These are phyloP conservation scores for Drosophila merina DNA, from an alignment of 2,888 invertebrate genomes.

Conservation along the genomic window DNA sequence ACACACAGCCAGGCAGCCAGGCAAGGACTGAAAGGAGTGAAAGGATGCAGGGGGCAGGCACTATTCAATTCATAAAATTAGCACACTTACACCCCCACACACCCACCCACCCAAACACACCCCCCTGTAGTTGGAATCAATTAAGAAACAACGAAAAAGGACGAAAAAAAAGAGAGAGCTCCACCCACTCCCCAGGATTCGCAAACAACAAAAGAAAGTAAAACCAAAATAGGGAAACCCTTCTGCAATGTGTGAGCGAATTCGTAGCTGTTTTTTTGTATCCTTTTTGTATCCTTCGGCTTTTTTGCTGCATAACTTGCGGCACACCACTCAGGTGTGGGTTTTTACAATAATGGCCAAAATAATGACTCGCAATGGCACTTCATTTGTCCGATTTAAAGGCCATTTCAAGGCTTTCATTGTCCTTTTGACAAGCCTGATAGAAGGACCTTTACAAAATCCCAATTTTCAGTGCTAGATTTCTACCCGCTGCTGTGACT, in stretches of 20 bases:
- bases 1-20: conserved; percentile 6
- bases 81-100: conserved; percentile 60
- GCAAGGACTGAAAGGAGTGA: neutral
- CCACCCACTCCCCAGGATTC: conserved; percentile 2
- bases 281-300: conserved; percentile 12
- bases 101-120: neutral
- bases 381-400: neutral
- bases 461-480: neutral
- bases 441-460: neutral
- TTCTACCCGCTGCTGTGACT: neutral
- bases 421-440: no score
- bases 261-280: neutral
- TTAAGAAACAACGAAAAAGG: conserved; percentile 68
- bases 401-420: no score
- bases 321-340: conserved; percentile 63
- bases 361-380: neutral
- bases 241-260: conserved; percentile 22
- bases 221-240: conserved; percentile 19
- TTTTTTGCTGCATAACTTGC: conserved; percentile 76
- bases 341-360: conserved; percentile 4
- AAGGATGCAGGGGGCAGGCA: conserved; percentile 3
- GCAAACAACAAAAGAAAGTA: conserved; percentile 27
- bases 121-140: conserved; percentile 56
- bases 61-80: conserved; percentile 74
- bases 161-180: conserved; percentile 25